Evolutionary conservation across 2,797 vertebrate species (phyloP).

Genomic region (Tympanoctomys barrerae): DNA sequence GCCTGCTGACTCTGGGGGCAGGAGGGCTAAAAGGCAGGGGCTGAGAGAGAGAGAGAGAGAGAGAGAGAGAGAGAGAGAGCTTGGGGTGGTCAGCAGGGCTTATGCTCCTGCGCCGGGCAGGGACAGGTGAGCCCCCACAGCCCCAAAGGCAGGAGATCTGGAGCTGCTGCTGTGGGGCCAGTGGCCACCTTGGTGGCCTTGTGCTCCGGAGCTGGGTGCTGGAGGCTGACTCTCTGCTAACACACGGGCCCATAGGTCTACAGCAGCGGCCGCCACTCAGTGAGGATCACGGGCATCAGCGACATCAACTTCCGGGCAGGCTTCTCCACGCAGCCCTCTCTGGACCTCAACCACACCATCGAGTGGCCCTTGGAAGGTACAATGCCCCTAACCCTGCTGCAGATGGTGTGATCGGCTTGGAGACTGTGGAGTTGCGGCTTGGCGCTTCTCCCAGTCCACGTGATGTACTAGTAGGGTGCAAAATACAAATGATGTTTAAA

Average conservation of each 20-base stretch:
- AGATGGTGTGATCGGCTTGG: rapidly evolving
- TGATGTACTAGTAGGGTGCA: neutral
- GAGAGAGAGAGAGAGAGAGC: too few species aligned
- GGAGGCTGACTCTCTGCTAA: neutral
- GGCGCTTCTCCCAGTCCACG: neutral
- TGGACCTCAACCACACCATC: slow-evolving; percentile 90
- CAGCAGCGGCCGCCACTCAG: slow-evolving; percentile 94
- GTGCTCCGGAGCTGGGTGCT: neutral
- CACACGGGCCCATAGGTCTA: slow-evolving; percentile 86
- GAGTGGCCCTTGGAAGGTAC: slow-evolving; percentile 95
- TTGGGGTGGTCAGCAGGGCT: neutral
- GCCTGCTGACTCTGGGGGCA: too few species aligned
- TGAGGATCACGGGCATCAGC: slow-evolving; percentile 96
- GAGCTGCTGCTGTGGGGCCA: neutral
- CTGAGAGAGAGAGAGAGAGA: too few species aligned
- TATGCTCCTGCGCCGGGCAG: neutral
- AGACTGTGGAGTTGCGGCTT: neutral
- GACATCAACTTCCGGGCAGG: slow-evolving; percentile 93
- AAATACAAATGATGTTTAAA: neutral
- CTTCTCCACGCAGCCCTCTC: slow-evolving; percentile 91
- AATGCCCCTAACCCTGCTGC: neutral
- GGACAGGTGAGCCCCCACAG: neutral
- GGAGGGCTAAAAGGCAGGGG: neutral
- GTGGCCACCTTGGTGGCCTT: rapidly evolving
- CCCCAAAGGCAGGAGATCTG: neutral